Percentiles rank a stretch among this genome's conserved stretches.
Conservation (phyloP, 2,113 vertebrate genomes). For the Aspiorhynchus laticeps region DNA sequence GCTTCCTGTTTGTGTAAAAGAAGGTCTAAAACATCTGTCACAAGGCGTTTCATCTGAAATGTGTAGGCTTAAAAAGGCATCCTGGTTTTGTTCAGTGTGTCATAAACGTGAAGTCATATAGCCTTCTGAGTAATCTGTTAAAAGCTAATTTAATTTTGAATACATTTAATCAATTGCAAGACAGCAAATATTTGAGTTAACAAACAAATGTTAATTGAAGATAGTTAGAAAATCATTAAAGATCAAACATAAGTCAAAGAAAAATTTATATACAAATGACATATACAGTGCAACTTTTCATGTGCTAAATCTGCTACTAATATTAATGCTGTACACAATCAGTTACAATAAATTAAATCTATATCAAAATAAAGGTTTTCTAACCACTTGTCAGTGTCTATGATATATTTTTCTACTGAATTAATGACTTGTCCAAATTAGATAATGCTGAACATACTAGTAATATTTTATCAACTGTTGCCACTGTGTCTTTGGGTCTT, state of each 20-base stretch:
- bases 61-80: not conserved
- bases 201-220: not conserved
- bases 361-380: not conserved
- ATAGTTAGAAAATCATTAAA: not conserved
- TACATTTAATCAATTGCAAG: not conserved
- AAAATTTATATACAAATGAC: not conserved
- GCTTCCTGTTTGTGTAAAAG: not conserved
- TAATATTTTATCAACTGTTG: not conserved
- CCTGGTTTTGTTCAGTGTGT: not conserved
- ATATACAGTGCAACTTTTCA: too few species aligned
- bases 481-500: slow-evolving; percentile 6
- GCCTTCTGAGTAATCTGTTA: not conserved
- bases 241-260: not conserved
- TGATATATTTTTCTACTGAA: not conserved
- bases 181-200: not conserved
- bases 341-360: too few species aligned
- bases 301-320: too few species aligned
- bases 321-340: not conserved
- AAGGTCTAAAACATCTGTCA: not conserved
- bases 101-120: not conserved
- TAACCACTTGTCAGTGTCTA: not conserved
- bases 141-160: not conserved
- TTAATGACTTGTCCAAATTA: slow-evolving; percentile 7
- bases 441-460: slow-evolving; percentile 3
- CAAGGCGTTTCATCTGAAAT: too few species aligned